Evolutionary conservation across 2,888 invertebrate species (phyloP).

Genomic region (Chamaedrilus cognettii): DNA sequence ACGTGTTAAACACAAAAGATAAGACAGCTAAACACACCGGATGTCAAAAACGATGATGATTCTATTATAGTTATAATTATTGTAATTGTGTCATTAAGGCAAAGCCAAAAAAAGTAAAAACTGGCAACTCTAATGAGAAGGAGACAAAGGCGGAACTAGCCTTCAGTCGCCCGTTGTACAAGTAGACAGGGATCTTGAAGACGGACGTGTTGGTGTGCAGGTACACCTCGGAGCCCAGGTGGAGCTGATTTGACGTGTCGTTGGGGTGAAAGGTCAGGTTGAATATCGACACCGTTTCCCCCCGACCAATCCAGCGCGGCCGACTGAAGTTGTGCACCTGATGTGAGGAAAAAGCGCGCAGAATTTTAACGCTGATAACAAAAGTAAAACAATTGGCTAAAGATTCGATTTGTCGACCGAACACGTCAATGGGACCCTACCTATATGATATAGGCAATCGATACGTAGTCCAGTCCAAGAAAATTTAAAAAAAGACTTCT

Average conservation of each 20-base stretch:
- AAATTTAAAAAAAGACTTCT: too few relatives aligned
- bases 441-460: too few relatives aligned
- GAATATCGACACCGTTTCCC: constrained; percentile 66
- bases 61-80: background rate
- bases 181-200: constrained; percentile 71
- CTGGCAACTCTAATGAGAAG: background rate
- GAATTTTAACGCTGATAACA: too few relatives aligned
- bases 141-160: constrained; percentile 32
- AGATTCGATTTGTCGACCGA: too few relatives aligned
- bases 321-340: constrained; percentile 63
- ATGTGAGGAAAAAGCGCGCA: too few relatives aligned
- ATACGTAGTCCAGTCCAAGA: too few relatives aligned
- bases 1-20: too few relatives aligned
- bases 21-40: too few relatives aligned
- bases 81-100: background rate
- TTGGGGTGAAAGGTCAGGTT: constrained; percentile 57
- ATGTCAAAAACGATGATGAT: background rate
- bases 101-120: background rate
- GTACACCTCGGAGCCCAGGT: constrained; percentile 64
- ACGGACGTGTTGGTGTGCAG: constrained; percentile 76
- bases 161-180: constrained; percentile 73
- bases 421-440: too few relatives aligned
- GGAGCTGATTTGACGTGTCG: constrained; percentile 64
- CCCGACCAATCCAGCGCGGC: constrained; percentile 66
- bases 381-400: too few relatives aligned